phyloP scores from a whole-genome alignment of 2,888 invertebrate species.

The Drosophila neonasuta region DNA sequence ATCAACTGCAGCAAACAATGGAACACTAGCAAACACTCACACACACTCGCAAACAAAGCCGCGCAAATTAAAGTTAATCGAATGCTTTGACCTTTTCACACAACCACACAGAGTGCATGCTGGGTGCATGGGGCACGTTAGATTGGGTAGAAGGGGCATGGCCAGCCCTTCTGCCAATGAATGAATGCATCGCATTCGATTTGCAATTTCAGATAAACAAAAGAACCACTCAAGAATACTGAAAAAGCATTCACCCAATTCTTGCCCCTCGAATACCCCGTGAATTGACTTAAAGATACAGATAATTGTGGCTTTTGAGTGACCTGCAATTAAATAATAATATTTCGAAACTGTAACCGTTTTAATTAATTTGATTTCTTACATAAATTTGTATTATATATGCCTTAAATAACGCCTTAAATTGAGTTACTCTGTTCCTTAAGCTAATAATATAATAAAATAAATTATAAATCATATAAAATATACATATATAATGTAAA shows the following conservation, averaged over 20 bases:
- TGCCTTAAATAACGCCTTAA: no score
- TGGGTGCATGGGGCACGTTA: slow-evolving; percentile 1
- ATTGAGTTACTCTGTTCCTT: no score
- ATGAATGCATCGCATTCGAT: slow-evolving; percentile 63
- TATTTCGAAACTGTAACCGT: neutral
- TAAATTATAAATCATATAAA: no score
- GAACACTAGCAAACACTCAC: slow-evolving; percentile 36
- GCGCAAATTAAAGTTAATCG: slow-evolving; percentile 77
- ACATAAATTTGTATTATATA: no score
- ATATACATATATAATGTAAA: no score
- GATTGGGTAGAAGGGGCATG: slow-evolving; percentile 38
- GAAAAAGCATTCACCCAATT: no score
- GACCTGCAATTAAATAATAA: neutral
- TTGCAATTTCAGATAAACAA: slow-evolving; percentile 70
- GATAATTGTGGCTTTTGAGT: neutral
- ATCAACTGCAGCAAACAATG: slow-evolving; percentile 67
- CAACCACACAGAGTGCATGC: slow-evolving; percentile 44
- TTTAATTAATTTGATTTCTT: neutral
- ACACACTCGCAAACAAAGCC: slow-evolving; percentile 28
- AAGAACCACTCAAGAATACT: slow-evolving; percentile 23
- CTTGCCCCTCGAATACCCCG: slow-evolving; percentile 14
- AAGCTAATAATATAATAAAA: no score
- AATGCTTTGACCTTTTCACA: slow-evolving; percentile 76
- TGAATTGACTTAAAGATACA: neutral
- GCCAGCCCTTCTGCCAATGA: slow-evolving; percentile 61